Percentiles rank a stretch among this genome's conserved stretches.
Evolutionary conservation across 2,113 vertebrate genomes (phyloP).

Genomic region (Amblyornis subalaris): DNA sequence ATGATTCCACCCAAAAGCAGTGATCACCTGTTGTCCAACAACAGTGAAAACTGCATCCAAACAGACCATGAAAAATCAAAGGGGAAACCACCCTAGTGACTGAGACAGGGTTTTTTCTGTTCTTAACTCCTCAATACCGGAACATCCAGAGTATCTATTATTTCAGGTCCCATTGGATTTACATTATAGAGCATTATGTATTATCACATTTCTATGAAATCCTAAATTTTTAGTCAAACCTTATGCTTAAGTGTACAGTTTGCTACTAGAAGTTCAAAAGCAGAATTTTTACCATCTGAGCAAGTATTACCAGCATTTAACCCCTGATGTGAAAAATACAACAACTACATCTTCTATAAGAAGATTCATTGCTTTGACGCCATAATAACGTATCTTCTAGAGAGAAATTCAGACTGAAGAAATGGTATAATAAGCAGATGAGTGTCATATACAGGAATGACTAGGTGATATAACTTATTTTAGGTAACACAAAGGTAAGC

Average conservation of each 20-base stretch:
- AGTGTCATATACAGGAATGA: neutral
- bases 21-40: neutral
- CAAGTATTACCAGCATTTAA: neutral
- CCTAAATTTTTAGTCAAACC: neutral
- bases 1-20: neutral
- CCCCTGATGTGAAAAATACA: neutral
- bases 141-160: neutral
- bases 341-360: neutral
- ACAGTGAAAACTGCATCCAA: neutral
- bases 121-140: neutral
- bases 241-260: neutral
- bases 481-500: neutral
- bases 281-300: neutral
- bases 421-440: neutral
- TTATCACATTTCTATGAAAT: neutral
- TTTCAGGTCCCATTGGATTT: neutral
- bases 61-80: neutral
- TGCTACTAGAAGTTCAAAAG: neutral
- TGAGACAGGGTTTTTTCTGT: neutral
- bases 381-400: neutral
- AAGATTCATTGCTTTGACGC: neutral
- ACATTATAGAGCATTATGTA: neutral
- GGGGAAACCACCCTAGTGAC: neutral
- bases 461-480: neutral
- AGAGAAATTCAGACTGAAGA: neutral